Base-by-base conservation (phyloP, 2,113 vertebrate species). In the Sterna hirundo region DNA sequence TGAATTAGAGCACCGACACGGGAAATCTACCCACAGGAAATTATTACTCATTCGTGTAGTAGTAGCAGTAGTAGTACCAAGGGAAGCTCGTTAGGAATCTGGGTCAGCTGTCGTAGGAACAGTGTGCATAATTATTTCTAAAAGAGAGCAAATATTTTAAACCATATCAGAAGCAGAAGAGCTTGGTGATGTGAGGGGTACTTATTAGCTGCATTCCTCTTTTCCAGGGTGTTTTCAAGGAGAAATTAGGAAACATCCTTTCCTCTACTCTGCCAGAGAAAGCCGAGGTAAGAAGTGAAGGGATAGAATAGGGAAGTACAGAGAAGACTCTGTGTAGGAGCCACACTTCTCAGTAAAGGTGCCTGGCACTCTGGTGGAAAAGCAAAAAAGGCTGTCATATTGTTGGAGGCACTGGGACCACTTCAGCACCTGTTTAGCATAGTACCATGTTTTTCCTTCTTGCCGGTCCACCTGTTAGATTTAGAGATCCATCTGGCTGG, bases 31-130 rank as follows among this genome's bases (percentile, higher is more conserved):
- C 69, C 78, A 77, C 30, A 87, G 87, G 57, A 94, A 94, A 93
- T 90, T 65, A 75, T 46, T 96, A 84, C 85, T 78, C 32, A 68
- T 91, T 80, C 3, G 0, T 75, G 20, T 29, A 54, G 51, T 42
- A 72, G 51, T 32, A 74, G 42, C n/a, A 44, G 58, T 81, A 88
- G 57, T 74, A 88, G 15, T 79, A 85, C 30, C 81, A 82, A 90
- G 91, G 81, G 91, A 91, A 69, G 47, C 40, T 96, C 64, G 71
- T 94, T 88, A 96, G 23, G 38, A 94, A 94, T 94, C 80, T 86
- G 55, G 91, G 88, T 91, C 17, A 0, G 89, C 86, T 96, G 83
- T 94, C 20, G 11, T 83, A 93, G 93, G 65, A 95, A 95, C 72
- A 32, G 29, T 76, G 57, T 94, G 72, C 51, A 52, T 88, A 88